Evolutionary conservation across 2,888 invertebrate species (phyloP), one percentile per base, ranked within the genome.

Genomic region (Empis stercorea): DNA sequence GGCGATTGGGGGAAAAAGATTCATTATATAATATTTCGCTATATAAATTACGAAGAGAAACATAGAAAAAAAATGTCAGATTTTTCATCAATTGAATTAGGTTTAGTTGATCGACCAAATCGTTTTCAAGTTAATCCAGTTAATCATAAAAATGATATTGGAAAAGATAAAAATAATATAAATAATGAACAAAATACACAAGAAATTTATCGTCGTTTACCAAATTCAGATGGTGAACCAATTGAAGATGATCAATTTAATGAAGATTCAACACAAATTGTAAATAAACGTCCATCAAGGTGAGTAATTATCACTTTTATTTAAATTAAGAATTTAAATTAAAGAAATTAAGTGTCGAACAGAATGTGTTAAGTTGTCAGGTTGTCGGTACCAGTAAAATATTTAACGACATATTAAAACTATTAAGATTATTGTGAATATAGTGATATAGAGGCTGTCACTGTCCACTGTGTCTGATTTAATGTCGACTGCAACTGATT

Each of bases 121-220:
- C 68, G 70, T 36, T 70, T 70, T 51, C 70, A 70, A 62, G 70
- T 70, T 40, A 70, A 70, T 57, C 68, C 67, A 17, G 70, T 70
- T 7, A 64, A 63, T 51, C 63, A 65, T 50, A 65, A 62, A 49
- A 59, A 60, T 53, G 59, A 58, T 52, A 58, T 57, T 41, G 60
- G 59, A 30, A 59, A 54, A 42, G 49, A 56, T 39, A 14, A 30
- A 30, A 38, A 44, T 37, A 14, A 27, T 20, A 34, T n/a, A 5
- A 50, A 37, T 32, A 13, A n/a, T n/a, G 20, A 17, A 15, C 38
- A 6, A 42, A 49, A 10, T 32, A 23, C 40, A 48, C 65, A 62
- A 48, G 67, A 66, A 52, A 59, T 63, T 42, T 68, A 68, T 55
- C 60, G 66, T 32, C 64, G 66, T 10, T 56, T 68, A 50, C 61